Conservation (phyloP, 2,888 invertebrate genomes). For the Mechanitis messenoides region DNA sequence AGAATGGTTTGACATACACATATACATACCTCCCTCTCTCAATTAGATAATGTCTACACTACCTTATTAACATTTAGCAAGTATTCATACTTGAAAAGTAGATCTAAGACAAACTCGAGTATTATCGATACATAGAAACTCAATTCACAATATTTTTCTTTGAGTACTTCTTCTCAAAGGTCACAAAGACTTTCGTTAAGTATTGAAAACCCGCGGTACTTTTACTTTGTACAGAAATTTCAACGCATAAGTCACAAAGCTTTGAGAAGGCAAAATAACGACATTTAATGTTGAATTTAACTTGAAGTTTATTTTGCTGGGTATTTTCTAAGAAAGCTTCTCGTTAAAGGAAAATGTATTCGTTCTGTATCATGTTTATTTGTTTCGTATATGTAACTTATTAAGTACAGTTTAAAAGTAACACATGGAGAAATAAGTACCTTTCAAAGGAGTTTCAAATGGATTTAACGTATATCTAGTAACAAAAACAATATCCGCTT, state of each 20-base stretch:
- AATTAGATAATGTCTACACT: not conserved
- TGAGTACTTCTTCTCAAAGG: too few relatives aligned
- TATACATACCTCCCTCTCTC: too few relatives aligned
- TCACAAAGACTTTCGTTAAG: too few relatives aligned
- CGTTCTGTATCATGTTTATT: too few relatives aligned
- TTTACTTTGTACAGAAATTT: slow-evolving; percentile 3
- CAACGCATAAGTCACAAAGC: slow-evolving; percentile 14
- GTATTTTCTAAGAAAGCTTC: not conserved
- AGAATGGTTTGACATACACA: not conserved
- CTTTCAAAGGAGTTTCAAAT: not conserved
- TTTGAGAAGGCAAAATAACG: slow-evolving; percentile 4
- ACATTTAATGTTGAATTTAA: not conserved
- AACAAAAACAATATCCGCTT: not conserved
- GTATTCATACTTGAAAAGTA: not conserved
- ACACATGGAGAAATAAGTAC: not conserved
- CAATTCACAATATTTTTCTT: not conserved
- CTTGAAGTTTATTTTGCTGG: not conserved
- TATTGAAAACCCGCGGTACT: not conserved
- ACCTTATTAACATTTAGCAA: not conserved
- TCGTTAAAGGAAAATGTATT: too few relatives aligned
- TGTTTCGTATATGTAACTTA: not conserved
- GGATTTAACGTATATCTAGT: not conserved
- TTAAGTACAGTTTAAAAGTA: not conserved
- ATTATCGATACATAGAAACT: not conserved
- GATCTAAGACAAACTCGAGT: not conserved